These are phyloP conservation scores for Augochlora pura DNA, from an alignment of 1,140 invertebrate genomes.

Conservation along the genomic window DNA sequence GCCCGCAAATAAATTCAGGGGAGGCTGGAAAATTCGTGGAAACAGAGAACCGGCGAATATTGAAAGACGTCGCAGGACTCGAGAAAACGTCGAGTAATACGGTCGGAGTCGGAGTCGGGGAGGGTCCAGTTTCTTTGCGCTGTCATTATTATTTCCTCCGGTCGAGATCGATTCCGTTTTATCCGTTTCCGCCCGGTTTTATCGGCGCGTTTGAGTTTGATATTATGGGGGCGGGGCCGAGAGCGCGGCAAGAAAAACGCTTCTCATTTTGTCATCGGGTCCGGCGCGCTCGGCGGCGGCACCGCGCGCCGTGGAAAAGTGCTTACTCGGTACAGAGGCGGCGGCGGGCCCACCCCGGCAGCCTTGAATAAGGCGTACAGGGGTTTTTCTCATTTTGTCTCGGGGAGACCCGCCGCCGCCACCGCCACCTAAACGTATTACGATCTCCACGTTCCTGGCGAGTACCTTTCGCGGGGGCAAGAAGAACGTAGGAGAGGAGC, in stretches of 20 bases:
- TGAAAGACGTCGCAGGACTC: too few species aligned
- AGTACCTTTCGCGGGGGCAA: conserved; percentile 12
- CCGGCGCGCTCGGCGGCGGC: too few species aligned
- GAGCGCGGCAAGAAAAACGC: conserved; percentile 22
- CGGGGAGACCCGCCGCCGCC: not conserved
- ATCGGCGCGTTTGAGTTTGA: conserved; percentile 16
- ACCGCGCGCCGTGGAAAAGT: conserved; percentile 6
- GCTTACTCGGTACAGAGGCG: conserved; percentile 22
- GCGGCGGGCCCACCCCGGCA: too few species aligned
- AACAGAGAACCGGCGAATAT: too few species aligned
- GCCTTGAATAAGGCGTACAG: conserved; percentile 20
- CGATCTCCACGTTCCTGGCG: conserved; percentile 29
- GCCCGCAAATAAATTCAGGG: too few species aligned
- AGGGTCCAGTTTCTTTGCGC: not conserved
- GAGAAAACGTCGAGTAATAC: too few species aligned
- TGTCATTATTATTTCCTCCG: conserved; percentile 8
- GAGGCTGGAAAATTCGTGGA: too few species aligned
- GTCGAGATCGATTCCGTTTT: too few species aligned
- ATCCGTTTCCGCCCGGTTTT: conserved; percentile 1
- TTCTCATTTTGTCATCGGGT: conserved; percentile 26
- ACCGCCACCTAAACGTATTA: conserved; percentile 57
- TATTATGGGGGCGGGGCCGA: not conserved
- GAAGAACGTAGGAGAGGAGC: conserved; percentile 17
- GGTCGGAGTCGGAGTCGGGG: too few species aligned
- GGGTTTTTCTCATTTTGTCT: conserved; percentile 44